Evolutionary conservation across 37 sponge, comb jelly and placozoan species (phyloP).

Genomic region (Haliclona indistincta): DNA sequence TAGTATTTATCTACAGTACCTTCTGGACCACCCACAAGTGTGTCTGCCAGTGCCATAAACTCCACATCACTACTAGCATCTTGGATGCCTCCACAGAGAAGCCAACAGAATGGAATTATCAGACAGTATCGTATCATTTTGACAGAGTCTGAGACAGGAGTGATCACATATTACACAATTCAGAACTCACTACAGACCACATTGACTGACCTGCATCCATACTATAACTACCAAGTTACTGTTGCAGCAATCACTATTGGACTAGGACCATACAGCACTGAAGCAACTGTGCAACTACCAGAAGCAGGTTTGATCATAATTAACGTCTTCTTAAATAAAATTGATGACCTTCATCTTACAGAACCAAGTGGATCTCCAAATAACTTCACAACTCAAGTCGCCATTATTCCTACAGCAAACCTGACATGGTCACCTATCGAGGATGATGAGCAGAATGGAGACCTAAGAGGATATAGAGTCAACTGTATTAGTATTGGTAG

Average conservation of each 20-base stretch:
- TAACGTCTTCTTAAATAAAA: neutral
- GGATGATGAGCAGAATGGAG: neutral
- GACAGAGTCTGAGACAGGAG: neutral
- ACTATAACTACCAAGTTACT: neutral
- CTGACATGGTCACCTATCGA: neutral
- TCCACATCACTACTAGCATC: constrained; percentile 4
- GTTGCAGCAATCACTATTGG: constrained; percentile 42
- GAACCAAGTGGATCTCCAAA: constrained; percentile 14
- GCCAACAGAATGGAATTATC: constrained; percentile 26
- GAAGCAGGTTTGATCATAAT: constrained; percentile 9
- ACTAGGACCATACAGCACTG: constrained; percentile 15
- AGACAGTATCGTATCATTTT: constrained; percentile 8
- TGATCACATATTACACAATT: neutral
- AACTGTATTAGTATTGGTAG: neutral
- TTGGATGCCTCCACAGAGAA: constrained; percentile 18
- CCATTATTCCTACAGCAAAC: neutral
- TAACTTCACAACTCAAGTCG: neutral
- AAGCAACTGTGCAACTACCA: neutral
- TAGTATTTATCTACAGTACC: constrained; percentile 19
- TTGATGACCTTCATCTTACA: neutral
- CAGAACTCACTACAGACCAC: neutral
- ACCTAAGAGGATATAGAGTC: neutral
- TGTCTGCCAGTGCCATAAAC: neutral
- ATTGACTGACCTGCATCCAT: constrained; percentile 30
- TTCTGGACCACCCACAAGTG: neutral